phyloP scores from a whole-genome alignment of 1,140 invertebrate species.

The Caenorhabditis remanei region DNA sequence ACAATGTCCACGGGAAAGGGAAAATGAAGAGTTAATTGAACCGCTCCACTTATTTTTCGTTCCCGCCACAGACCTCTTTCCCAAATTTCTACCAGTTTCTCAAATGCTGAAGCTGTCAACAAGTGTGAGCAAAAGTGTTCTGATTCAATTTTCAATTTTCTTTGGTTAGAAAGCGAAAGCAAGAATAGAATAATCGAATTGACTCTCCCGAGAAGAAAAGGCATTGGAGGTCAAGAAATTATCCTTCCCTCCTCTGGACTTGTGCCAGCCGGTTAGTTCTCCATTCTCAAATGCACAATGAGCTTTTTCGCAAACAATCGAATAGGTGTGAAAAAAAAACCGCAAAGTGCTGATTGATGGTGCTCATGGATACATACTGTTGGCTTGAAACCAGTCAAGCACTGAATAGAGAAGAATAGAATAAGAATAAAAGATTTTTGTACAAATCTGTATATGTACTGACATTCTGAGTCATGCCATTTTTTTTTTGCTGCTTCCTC shows the following conservation, averaged over 20 bases:
- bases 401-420: slow-evolving; percentile 9
- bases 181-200: not conserved
- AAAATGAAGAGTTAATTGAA: slow-evolving; percentile 52
- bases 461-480: slow-evolving; percentile 18
- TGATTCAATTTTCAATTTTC: not conserved
- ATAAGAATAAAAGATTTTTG: slow-evolving; percentile 21
- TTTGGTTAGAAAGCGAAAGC: not conserved
- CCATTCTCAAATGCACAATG: slow-evolving; percentile 19
- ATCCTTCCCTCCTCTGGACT: not conserved
- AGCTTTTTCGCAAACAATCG: slow-evolving; percentile 43
- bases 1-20: slow-evolving; percentile 13
- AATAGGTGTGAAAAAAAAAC: slow-evolving; percentile 37
- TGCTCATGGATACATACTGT: not conserved
- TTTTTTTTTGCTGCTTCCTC: not conserved
- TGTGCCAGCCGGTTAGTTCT: slow-evolving; percentile 32
- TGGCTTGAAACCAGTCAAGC: slow-evolving; percentile 10
- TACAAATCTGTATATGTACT: slow-evolving; percentile 30
- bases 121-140: slow-evolving; percentile 12
- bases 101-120: not conserved
- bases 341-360: not conserved
- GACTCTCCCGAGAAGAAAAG: not conserved
- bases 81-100: slow-evolving; percentile 2
- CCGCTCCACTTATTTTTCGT: slow-evolving; percentile 46
- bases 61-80: not conserved
- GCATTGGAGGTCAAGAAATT: slow-evolving; percentile 21